Evolutionary conservation across 37 sponge, comb jelly and placozoan genomes (phyloP).

Genomic region (Diacarnus erythraeanus): DNA sequence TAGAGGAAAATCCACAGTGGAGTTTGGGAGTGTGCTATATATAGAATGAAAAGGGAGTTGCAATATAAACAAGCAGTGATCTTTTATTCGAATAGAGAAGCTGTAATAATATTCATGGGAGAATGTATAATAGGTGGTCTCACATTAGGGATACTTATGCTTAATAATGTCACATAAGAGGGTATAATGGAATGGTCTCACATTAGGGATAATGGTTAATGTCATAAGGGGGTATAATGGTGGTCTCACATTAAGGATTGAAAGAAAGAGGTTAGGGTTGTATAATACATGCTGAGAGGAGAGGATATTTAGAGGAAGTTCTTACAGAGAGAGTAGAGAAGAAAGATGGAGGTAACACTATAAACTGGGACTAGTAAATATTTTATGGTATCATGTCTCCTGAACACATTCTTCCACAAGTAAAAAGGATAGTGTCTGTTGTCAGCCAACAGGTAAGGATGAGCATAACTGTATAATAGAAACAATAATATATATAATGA

Average conservation of each 20-base stretch:
- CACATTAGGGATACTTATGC: too few relatives aligned
- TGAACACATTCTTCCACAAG: conserved; percentile 87
- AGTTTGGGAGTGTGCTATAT: background rate
- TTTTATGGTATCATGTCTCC: background rate
- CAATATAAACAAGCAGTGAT: background rate
- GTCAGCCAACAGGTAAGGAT: conserved; percentile 92
- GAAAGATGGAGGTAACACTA: background rate
- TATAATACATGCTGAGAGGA: too few relatives aligned
- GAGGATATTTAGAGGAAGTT: too few relatives aligned
- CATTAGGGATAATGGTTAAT: too few relatives aligned
- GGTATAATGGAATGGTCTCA: too few relatives aligned
- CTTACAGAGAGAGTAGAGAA: background rate
- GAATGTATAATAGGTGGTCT: background rate
- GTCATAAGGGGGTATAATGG: too few relatives aligned
- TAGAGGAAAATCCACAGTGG: conserved; percentile 50
- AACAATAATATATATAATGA: background rate
- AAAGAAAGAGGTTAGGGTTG: too few relatives aligned
- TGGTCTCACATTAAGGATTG: too few relatives aligned
- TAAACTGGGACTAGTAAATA: conserved; percentile 50
- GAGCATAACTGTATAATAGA: conserved; percentile 46
- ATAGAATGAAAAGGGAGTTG: background rate
- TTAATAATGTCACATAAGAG: too few relatives aligned
- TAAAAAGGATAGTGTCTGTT: conserved; percentile 97
- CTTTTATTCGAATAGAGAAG: background rate
- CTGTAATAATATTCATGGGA: background rate